phyloP scores from a whole-genome alignment of 2,113 vertebrate species.

The Cranoglanis bouderius region DNA sequence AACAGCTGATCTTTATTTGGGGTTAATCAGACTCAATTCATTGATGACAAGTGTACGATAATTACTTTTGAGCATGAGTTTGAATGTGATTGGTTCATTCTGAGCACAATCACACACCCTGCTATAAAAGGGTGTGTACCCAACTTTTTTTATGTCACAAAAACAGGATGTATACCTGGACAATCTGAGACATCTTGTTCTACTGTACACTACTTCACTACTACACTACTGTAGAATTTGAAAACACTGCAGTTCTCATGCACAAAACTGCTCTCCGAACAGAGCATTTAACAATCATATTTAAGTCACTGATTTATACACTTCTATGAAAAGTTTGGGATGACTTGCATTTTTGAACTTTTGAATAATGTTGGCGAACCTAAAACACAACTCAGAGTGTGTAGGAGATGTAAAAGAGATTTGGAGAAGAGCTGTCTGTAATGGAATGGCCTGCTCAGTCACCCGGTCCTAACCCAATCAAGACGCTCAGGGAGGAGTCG shows the following conservation, averaged over 20 bases:
- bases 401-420: not conserved
- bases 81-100: not conserved
- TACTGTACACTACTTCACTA: not conserved
- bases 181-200: not conserved
- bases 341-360: not conserved
- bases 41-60: not conserved
- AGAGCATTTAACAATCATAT: not conserved
- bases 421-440: constrained; percentile 10
- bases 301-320: not conserved
- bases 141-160: not conserved
- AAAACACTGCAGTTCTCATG: not conserved
- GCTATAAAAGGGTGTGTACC: not conserved
- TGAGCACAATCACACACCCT: not conserved
- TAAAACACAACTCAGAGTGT: not conserved
- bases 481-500: not conserved
- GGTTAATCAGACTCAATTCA: not conserved
- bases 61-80: not conserved
- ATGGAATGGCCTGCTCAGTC: constrained; percentile 20
- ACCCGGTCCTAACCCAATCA: constrained; percentile 6
- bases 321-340: not conserved
- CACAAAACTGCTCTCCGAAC: not conserved
- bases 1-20: not conserved
- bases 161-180: not conserved
- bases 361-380: not conserved
- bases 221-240: not conserved